A percentile compares a stretch with the other conserved stretches of the same genome.
These are phyloP conservation scores for Drosophila pruinosa DNA, from an alignment of 1,140 invertebrate genomes.

Conservation along the genomic window DNA sequence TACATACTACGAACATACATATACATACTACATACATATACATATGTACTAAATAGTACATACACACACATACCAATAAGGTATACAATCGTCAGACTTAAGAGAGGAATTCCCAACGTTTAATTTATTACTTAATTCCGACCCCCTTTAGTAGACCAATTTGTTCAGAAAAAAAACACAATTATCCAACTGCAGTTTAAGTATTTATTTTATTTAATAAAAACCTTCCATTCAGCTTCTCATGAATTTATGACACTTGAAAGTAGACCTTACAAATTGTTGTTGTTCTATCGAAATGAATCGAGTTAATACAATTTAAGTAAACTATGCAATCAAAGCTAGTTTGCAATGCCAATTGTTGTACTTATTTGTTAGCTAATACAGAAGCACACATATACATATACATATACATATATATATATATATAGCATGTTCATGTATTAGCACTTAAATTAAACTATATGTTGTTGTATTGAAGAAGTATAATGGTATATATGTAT, in stretches of 20 bases:
- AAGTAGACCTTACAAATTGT: slow-evolving; percentile 26
- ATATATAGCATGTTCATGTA: slow-evolving; percentile 10
- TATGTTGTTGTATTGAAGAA: slow-evolving; percentile 5
- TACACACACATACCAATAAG: no score
- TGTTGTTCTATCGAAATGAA: not conserved
- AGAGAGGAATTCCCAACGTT: no score
- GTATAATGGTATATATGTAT: slow-evolving; percentile 15
- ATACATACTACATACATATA: no score
- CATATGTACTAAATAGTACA: no score
- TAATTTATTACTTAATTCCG: no score
- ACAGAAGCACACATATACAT: not conserved
- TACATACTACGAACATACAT: no score
- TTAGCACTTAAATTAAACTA: slow-evolving; percentile 7
- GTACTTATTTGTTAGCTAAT: slow-evolving; percentile 16
- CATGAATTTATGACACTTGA: slow-evolving; percentile 31
- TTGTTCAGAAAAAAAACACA: not conserved
- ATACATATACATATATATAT: not conserved
- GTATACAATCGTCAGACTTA: no score
- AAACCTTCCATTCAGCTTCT: slow-evolving; percentile 27
- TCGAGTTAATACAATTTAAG: slow-evolving; percentile 14
- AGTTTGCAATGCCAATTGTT: slow-evolving; percentile 33
- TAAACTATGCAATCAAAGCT: slow-evolving; percentile 29
- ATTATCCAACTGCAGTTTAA: slow-evolving; percentile 10
- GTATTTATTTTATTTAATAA: slow-evolving; percentile 38
- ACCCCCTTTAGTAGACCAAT: no score